Evolutionary conservation across 1,140 invertebrate species (phyloP).

Genomic region (Chionoecetes opilio): DNA sequence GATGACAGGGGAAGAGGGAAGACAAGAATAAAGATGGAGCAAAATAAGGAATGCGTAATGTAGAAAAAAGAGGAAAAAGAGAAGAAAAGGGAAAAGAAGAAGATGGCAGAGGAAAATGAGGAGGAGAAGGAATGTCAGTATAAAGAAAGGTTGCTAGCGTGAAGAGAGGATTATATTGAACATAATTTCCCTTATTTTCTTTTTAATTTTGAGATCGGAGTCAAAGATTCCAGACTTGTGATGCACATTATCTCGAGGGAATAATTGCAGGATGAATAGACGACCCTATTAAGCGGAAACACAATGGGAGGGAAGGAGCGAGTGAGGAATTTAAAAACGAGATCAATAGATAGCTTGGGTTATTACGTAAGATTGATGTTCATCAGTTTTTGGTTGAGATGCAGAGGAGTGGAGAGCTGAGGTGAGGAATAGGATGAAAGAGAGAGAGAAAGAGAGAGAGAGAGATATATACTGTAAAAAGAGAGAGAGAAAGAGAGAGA

Average conservation of each 20-base stretch:
- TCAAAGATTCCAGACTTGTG: too few species aligned
- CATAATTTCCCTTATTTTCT: too few species aligned
- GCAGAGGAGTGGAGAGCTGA: neutral
- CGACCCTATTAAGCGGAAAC: neutral
- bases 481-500: neutral
- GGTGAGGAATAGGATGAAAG: neutral
- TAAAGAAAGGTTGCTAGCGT: neutral
- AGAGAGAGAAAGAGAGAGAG: constrained; percentile 14
- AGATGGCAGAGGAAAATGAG: neutral
- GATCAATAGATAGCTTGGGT: neutral
- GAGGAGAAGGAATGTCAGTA: neutral
- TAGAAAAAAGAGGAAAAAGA: neutral
- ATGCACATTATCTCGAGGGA: neutral
- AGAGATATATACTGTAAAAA: neutral
- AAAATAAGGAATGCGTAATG: neutral
- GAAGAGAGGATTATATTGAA: too few species aligned
- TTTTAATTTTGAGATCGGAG: too few species aligned
- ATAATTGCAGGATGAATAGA: neutral
- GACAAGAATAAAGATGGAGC: neutral
- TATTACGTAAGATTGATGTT: neutral
- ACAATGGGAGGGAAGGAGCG: neutral
- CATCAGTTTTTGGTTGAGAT: neutral
- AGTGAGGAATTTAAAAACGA: neutral
- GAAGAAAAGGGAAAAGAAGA: neutral
- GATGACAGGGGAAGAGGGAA: neutral